These are phyloP conservation scores for Penaeus japonicus DNA, from an alignment of 1,140 invertebrate genomes.

Conservation along the genomic window DNA sequence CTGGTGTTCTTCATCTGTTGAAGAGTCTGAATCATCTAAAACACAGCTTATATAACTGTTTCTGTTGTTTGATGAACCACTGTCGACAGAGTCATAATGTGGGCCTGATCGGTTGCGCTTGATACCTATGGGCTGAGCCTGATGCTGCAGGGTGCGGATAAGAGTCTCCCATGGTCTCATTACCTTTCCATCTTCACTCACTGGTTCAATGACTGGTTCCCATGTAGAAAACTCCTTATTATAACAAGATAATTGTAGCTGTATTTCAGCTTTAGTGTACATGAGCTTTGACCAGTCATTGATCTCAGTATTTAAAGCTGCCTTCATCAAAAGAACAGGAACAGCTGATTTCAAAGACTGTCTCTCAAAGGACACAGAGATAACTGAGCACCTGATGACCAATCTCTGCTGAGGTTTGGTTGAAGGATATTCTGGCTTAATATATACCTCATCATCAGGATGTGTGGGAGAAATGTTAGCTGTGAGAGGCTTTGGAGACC, in stretches of 20 bases:
- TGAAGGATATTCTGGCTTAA: conserved; percentile 46
- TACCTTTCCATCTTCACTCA: conserved; percentile 72
- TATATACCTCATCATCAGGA: conserved; percentile 61
- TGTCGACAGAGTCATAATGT: conserved; percentile 50
- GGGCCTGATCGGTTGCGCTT: conserved; percentile 27
- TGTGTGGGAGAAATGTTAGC: conserved; percentile 64
- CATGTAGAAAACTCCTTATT: conserved; percentile 77
- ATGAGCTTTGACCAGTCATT: conserved; percentile 75
- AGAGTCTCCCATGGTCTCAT: conserved; percentile 78
- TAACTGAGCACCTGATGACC: conserved; percentile 64
- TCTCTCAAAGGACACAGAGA: conserved; percentile 70
- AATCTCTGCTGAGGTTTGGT: conserved; percentile 41
- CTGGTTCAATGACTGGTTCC: conserved; percentile 82
- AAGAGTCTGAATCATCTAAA: conserved; percentile 70
- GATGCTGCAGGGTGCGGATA: conserved; percentile 62
- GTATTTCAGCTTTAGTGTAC: conserved; percentile 67
- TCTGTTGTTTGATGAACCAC: conserved; percentile 15
- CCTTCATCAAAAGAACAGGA: conserved; percentile 67
- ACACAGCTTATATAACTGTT: conserved; percentile 30
- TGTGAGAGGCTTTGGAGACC: conserved; percentile 75
- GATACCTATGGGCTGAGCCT: conserved; percentile 50
- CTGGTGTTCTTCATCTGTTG: conserved; percentile 71
- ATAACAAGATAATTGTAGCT: conserved; percentile 77
- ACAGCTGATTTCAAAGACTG: conserved; percentile 67
- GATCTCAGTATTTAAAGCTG: conserved; percentile 69